Evolutionary conservation across 1,140 invertebrate species (phyloP), one percentile per base, ranked within the genome.

Genomic region (Tetranychus urticae): DNA sequence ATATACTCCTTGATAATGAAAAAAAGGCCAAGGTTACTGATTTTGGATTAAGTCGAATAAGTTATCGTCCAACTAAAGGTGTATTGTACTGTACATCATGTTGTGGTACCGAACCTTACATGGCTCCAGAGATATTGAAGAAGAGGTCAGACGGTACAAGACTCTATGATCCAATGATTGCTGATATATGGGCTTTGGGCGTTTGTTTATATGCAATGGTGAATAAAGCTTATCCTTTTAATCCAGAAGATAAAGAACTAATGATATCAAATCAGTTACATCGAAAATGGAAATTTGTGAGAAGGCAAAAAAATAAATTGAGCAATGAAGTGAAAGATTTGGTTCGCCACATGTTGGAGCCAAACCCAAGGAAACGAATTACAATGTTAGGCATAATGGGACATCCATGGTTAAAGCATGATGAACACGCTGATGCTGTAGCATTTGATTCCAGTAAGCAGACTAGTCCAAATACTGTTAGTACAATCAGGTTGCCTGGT

Each of bases 341-440:
- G 13, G 79, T 88, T 10, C 75, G 77, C 2, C 79, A 81, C 57
- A 81, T 88, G 63, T 71, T 88, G 6, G 85, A 89, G 69, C 85
- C 85, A 1, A 82, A 87, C 66, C 50, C 85, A 36, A 81, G 79
- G 6, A 70, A 81, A 39, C 77, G 86, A 54, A 72, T 83, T 46
- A 84, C 81, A 2, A 71, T 89, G 59, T 81, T 83, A 2, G 61
- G 63, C 35, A 52, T 68, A 2, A 33, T 64, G 1, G 47, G 47
- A 12, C 64, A 66, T 60, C 56, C 64, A 8, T 68, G 67, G 67
- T 13, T 59, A 46, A 50, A 46, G 6, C 13, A 52, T n/a, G n/a
- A 7, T 23, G n/a, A 52, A n/a, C 31, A n/a, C 31, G 7, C 13
- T 52, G 7, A n/a, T 8, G 46, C 13, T 47, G 46, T 23, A 42